phyloP scores from a whole-genome alignment of 1,140 invertebrate genomes.

The Lepidurus packardi region DNA sequence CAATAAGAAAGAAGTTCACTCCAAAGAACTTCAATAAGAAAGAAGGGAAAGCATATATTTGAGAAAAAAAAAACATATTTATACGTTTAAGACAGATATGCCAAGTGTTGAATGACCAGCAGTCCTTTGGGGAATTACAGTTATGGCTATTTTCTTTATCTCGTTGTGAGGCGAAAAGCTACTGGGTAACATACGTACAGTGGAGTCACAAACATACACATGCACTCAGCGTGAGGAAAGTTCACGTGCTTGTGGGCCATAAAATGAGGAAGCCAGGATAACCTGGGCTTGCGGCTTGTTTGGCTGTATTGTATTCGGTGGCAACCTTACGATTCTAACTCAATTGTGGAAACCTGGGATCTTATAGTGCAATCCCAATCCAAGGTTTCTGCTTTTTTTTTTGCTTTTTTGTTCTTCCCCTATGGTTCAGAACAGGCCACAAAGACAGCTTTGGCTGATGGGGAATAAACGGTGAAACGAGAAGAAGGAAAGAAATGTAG shows the following conservation, averaged over 20 bases:
- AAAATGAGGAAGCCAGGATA: conserved; percentile 1
- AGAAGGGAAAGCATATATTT: background rate
- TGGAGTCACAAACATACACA: background rate
- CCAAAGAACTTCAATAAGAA: background rate
- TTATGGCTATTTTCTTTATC: background rate
- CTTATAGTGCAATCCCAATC: background rate
- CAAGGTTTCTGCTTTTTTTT: background rate
- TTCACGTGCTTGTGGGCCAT: conserved; percentile 1
- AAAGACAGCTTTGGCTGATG: background rate
- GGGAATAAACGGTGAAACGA: background rate
- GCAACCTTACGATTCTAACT: background rate
- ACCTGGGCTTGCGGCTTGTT: background rate
- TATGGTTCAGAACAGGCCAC: background rate
- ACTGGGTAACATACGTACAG: background rate
- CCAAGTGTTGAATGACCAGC: conserved; percentile 6
- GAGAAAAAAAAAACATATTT: background rate
- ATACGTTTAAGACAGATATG: background rate
- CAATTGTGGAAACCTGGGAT: conserved; percentile 23
- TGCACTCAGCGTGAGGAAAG: background rate
- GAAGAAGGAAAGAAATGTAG: background rate
- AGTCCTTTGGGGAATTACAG: background rate
- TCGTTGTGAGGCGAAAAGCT: conserved; percentile 13
- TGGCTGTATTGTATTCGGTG: background rate
- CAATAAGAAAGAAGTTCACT: background rate
- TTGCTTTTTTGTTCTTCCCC: background rate